Evolutionary conservation across 2,113 vertebrate species (phyloP), one percentile per base, ranked within the genome.

Genomic region (Rattus rattus): DNA sequence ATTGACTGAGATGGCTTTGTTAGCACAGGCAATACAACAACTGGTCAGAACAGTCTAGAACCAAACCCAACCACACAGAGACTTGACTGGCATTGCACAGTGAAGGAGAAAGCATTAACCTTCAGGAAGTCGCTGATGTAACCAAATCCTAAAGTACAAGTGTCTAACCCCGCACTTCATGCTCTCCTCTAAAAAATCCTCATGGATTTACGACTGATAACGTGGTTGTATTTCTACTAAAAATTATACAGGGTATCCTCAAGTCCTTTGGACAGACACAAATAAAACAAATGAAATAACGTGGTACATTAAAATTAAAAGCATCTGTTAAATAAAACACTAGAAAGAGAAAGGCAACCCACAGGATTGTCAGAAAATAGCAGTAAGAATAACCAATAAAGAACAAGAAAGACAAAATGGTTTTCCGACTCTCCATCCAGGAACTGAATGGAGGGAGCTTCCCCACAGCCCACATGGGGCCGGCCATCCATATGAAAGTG

Each of bases 321-420:
- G 65, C 80, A 88, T 79, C 84, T 92, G 47, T 75, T 90, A 89
- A 94, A 54, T 43, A 59, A 88, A 92, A 76, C 20, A 70, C 43
- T 39, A 43, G 87, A 36, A 75, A 26, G n/a, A 36, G 91, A 92
- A 65, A 59, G n/a, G 30, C 77, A 43, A n/a, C 49, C 36, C 52
- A 61, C 19, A 69, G 39, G 36, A 20, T 33, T n/a, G 59, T 54
- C 13, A 91, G 52, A n/a, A 90, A 95, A 77, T 0, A 86, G 59
- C 67, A 49, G 39, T 16, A 90, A 61, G 73, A 84, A 75, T 19
- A 79, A 33, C 56, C 13, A 33, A 70, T 43, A 39, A 54, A 59
- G 70, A 28, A 81, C 75, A 56, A 75, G 9, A 70, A 73, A 90
- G 56, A 56, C 49, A 67, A n/a, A 1, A 28, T 7, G 5, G 14